Evolutionary conservation across 2,797 vertebrate genomes (phyloP), one percentile per base, ranked within the genome.

Genomic region (Pitangus sulphuratus): DNA sequence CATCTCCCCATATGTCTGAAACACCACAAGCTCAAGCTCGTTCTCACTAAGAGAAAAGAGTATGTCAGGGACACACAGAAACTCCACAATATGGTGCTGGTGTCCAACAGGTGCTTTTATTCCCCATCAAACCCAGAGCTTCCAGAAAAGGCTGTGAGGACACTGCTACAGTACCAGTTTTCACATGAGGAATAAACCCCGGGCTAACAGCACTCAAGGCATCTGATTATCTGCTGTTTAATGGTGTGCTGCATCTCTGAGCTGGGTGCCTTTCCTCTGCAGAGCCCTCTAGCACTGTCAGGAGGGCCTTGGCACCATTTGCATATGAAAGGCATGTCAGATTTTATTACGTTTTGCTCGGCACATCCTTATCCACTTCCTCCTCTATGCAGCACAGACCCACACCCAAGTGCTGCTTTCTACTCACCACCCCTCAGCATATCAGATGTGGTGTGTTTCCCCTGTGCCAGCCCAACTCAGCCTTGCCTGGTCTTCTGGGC

Each of bases 321-420:
- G 15, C 71, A 48, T 70, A 77, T 28, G 78, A 15, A 40, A 87
- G 77, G 50, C 22, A 6, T 6, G 7, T 51, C 54, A 76, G 48
- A 77, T 83, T 90, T 87, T 72, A 8, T 72, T 75, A 40, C 37
- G 20, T 54, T 84, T 78, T 1, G 4, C 71, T 56, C 87, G 66
- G 24, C n/a, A 80, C 81, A 57, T 94, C 60, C 28, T 91, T 70
- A 64, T 50, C 53, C 53, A 60, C 76, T 80, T 93, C 75, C 74
- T 95, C 44, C 42, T 82, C 26, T 69, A 0, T 2, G 6, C 42
- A 53, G 47, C 68, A 62, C 53, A 74, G 30, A 51, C 24, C 60
- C 20, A 64, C 28, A 77, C 48, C 31, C 15, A 44, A 70, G 31
- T 1, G 3, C 44, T 76, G 42, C 65, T 78, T 91, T 80, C 58